Conservation (phyloP, 1,140 invertebrate species). For the Drosophila micromelanica region DNA sequence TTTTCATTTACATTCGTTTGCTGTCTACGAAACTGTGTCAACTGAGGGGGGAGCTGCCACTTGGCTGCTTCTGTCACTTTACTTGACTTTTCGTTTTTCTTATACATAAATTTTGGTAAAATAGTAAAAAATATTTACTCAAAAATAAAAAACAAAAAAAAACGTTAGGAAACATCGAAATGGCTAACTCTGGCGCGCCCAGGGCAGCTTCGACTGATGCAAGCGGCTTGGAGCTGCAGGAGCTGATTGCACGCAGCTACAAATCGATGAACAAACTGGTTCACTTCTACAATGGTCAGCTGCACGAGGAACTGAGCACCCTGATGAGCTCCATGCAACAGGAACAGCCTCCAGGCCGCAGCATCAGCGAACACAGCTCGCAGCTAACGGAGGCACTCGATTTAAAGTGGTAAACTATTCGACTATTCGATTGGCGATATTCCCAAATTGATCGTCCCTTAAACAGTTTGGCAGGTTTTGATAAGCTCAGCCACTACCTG, state of each 20-base stretch:
- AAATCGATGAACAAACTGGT: slow-evolving; percentile 26
- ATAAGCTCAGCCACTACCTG: slow-evolving; percentile 2
- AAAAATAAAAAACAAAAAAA: slow-evolving; percentile 3
- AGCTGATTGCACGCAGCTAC: slow-evolving; percentile 33
- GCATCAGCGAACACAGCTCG: slow-evolving; percentile 28
- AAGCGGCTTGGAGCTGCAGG: slow-evolving; percentile 23
- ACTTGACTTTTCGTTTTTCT: slow-evolving; percentile 10
- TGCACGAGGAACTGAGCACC: slow-evolving; percentile 21
- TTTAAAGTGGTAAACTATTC: slow-evolving; percentile 18
- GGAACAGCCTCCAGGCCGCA: not conserved
- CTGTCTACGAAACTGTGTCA: not conserved
- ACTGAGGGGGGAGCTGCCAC: not conserved
- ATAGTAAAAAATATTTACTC: slow-evolving; percentile 18
- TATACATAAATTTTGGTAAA: slow-evolving; percentile 17
- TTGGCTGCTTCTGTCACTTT: slow-evolving; percentile 6
- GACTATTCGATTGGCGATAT: not conserved
- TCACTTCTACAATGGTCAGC: slow-evolving; percentile 29
- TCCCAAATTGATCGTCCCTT: too few species aligned
- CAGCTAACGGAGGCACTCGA: slow-evolving; percentile 34
- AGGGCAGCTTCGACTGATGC: slow-evolving; percentile 13
- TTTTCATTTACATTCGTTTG: not conserved
- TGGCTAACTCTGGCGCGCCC: slow-evolving; percentile 24
- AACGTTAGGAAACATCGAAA: not conserved
- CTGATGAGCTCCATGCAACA: slow-evolving; percentile 10
- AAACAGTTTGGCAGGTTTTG: slow-evolving; percentile 16